Percentiles rank a stretch among this genome's conserved stretches.
These are phyloP conservation scores for Corynorhinus townsendii DNA, from an alignment of 2,113 vertebrate species.

Conservation along the genomic window DNA sequence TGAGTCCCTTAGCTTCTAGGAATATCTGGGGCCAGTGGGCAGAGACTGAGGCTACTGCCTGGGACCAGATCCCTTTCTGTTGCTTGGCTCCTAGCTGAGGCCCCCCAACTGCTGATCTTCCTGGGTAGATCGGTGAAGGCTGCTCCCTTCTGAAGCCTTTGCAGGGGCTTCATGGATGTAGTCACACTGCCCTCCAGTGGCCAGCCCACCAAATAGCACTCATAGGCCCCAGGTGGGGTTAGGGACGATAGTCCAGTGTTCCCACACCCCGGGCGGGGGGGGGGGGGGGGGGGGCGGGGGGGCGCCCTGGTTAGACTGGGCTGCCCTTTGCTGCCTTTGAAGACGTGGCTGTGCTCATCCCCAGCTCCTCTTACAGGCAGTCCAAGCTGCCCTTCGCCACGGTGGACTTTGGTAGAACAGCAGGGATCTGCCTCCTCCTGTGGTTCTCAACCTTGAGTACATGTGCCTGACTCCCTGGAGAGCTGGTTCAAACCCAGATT, in stretches of 20 bases:
- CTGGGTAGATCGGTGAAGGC: not conserved
- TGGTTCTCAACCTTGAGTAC: not conserved
- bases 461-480: not conserved
- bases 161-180: not conserved
- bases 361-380: not conserved
- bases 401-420: not conserved
- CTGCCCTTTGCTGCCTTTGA: not conserved
- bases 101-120: not conserved
- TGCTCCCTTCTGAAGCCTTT: rapidly evolving
- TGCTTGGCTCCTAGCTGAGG: too few relatives aligned
- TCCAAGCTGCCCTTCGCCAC: not conserved
- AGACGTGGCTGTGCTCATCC: not conserved
- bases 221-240: not conserved
- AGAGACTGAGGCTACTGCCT: not conserved
- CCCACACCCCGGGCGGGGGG: rapidly evolving
- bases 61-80: not conserved
- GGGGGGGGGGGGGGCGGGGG: rapidly evolving
- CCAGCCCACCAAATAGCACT: not conserved
- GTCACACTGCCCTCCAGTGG: conserved; percentile 68
- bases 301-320: not conserved
- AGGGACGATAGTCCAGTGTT: not conserved
- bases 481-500: not conserved
- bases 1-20: not conserved
- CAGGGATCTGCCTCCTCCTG: not conserved
- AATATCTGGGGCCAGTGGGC: not conserved